phyloP scores from a whole-genome alignment of 1,140 invertebrate species.

The Lepidurus couesii region DNA sequence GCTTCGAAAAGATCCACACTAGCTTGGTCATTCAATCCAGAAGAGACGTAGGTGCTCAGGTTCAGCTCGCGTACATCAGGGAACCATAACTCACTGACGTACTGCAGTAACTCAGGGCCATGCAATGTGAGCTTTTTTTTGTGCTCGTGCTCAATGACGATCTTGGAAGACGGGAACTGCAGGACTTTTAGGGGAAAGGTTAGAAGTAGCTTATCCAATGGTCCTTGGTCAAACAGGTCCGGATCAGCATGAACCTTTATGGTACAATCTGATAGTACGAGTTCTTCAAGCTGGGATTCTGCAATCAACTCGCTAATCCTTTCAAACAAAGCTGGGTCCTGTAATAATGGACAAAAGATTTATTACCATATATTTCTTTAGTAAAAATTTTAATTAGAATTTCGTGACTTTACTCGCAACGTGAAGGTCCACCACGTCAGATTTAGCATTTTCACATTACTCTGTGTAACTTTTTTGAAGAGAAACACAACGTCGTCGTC shows the following conservation, averaged over 20 bases:
- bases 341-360: neutral
- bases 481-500: neutral
- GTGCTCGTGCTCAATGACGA: neutral
- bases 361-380: neutral
- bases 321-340: neutral
- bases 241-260: neutral
- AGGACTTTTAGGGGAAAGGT: neutral
- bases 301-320: neutral
- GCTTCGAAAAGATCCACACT: conserved; percentile 10
- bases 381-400: neutral
- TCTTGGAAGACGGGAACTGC: neutral
- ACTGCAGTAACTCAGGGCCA: neutral
- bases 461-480: neutral
- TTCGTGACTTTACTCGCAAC: neutral
- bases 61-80: neutral
- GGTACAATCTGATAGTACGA: neutral
- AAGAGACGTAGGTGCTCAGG: neutral
- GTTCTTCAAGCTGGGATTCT: neutral
- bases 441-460: neutral
- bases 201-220: neutral
- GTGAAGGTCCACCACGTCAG: neutral
- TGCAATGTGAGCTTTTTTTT: neutral
- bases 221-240: neutral
- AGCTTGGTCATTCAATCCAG: neutral
- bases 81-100: neutral